Evolutionary conservation across 2,888 invertebrate genomes (phyloP), one percentile per base, ranked within the genome.

Genomic region (Eutolmus rufibarbis): DNA sequence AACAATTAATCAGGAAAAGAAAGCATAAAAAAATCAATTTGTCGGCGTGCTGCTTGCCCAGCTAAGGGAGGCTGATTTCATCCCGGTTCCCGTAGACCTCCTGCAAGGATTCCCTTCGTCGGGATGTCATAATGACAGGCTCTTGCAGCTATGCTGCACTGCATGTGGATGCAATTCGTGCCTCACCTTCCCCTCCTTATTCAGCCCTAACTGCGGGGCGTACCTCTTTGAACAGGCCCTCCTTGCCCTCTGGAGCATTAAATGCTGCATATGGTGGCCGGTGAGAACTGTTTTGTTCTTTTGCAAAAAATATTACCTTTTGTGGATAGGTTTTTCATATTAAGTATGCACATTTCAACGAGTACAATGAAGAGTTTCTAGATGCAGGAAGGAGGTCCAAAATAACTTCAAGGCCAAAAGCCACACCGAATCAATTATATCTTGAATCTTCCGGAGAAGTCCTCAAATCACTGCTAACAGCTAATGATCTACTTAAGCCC

Each of bases 101-200:
- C 79, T 28, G 51, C 79, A 19, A 78, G 16, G 16, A 12, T 46
- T 46, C 43, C 40, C 46, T 28, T 46, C 46, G 23, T 23, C 28
- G 79, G 79, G 43, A 46, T 28, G 28, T 46, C 46, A 51, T 79
- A 79, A 79, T 79, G 40, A 79, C 79, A 46, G 79, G 46, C 79
- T 43, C 3, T 28, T 28, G 43, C 19, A 9, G 40, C 23, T 23
- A 28, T 66, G 66, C 66, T 66, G 66, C 19, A 31, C 19, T 79
- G 51, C 46, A 79, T 79, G 9, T 79, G 79, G 51, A 76, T 76
- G 76, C 37, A 37, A 9, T 76, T 76, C 3, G 23, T 12, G 23
- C 23, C 66, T 19, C 12, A 66, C 66, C 66, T 66, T 66, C 4
- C 66, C 9, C 28, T n/a, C 19, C 12, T 28, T 12, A 66, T 66